Conservation (phyloP, 1,140 invertebrate genomes). For the Drosophila willistoni region DNA sequence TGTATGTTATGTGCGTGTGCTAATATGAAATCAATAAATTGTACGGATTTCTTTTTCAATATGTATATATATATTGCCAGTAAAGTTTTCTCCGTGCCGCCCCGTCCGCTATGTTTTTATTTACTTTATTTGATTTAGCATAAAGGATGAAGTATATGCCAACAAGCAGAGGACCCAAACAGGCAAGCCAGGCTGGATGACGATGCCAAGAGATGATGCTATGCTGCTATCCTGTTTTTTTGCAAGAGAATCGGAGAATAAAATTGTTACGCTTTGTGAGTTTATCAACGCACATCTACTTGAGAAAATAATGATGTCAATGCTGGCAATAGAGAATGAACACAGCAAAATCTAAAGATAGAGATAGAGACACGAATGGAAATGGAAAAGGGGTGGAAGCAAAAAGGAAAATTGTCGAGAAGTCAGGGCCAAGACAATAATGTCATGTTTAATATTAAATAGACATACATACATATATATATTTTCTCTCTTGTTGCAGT, state of each 20-base stretch:
- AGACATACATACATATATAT: no score
- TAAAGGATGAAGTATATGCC: conserved; percentile 65
- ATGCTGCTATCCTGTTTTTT: conserved; percentile 9
- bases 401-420: conserved; percentile 23
- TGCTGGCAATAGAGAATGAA: conserved; percentile 51
- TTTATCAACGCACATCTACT: conserved; percentile 74
- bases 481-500: conserved; percentile 18
- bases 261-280: conserved; percentile 65
- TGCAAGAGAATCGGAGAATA: conserved; percentile 23
- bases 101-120: conserved; percentile 57
- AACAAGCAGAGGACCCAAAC: conserved; percentile 8
- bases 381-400: background rate
- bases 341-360: conserved; percentile 45
- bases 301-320: conserved; percentile 75
- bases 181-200: conserved; percentile 2
- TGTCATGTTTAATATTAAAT: conserved; percentile 56
- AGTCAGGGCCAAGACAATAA: conserved; percentile 52
- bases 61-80: conserved; percentile 45
- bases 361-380: conserved; percentile 14
- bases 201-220: conserved; percentile 47
- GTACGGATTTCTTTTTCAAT: conserved; percentile 58
- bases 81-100: conserved; percentile 23
- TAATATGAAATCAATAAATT: conserved; percentile 80
- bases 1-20: conserved; percentile 35
- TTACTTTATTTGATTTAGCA: conserved; percentile 71